Percentiles rank a stretch among this genome's conserved stretches.
Conservation (phyloP, 2,113 vertebrate species). For the Scopus umbretta region DNA sequence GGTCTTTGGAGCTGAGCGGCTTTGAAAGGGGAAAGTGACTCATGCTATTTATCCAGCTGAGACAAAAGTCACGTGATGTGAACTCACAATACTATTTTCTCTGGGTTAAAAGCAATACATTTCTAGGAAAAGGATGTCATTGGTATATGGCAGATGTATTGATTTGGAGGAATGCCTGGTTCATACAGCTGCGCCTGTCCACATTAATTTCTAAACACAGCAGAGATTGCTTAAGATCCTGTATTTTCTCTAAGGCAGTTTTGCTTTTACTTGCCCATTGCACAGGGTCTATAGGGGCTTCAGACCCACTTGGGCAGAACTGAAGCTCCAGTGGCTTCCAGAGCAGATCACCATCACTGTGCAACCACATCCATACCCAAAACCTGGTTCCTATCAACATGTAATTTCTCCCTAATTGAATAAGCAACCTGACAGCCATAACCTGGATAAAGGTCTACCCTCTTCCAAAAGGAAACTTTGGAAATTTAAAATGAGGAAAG, state of each 20-base stretch:
- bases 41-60: conserved; percentile 49
- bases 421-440: background rate
- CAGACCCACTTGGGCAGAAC: background rate
- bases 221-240: background rate
- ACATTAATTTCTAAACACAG: background rate
- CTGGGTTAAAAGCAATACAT: background rate
- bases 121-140: background rate
- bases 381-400: background rate
- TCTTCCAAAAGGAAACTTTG: background rate
- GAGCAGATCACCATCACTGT: background rate
- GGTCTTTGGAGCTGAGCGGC: conserved; percentile 23
- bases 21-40: conserved; percentile 46
- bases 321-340: background rate
- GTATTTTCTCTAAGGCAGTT: background rate
- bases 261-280: background rate
- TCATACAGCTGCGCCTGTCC: background rate
- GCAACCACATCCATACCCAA: background rate
- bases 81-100: background rate
- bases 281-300: background rate
- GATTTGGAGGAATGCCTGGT: background rate
- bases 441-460: background rate
- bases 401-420: background rate
- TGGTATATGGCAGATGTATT: background rate
- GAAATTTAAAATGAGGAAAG: background rate
- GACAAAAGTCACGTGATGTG: background rate